phyloP scores from a whole-genome alignment of 2,113 vertebrate genomes.

The Ageneiosus marmoratus region DNA sequence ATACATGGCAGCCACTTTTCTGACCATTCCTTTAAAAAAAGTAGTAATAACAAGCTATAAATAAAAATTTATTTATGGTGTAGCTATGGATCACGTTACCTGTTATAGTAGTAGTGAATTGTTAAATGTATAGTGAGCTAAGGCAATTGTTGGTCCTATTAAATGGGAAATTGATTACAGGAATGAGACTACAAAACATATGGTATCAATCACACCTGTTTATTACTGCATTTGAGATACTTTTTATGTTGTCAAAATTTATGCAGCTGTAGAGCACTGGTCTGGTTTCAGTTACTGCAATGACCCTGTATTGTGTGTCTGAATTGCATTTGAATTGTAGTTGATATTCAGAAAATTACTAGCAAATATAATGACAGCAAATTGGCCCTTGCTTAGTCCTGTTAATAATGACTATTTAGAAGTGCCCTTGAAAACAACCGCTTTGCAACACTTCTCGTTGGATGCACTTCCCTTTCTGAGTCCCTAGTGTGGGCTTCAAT shows the following conservation, averaged over 20 bases:
- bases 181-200: neutral
- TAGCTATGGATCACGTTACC: neutral
- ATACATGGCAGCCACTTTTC: neutral
- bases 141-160: neutral
- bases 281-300: no score
- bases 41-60: neutral
- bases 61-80: neutral
- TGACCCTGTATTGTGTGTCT: neutral
- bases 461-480: neutral
- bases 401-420: constrained; percentile 19
- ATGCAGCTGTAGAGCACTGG: neutral
- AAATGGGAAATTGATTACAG: neutral
- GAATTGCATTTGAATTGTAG: neutral
- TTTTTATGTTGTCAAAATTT: neutral
- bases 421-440: constrained; percentile 21
- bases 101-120: neutral
- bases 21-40: neutral
- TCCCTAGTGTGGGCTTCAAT: neutral
- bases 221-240: neutral
- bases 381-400: neutral
- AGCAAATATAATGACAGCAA: constrained; percentile 10
- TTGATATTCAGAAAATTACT: constrained; percentile 2
- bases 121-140: neutral
- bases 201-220: neutral
- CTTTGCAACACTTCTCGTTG: neutral